Percentiles rank a stretch among this genome's conserved stretches.
Evolutionary conservation across 2,888 invertebrate species (phyloP).

Genomic region (Drosophila helvetica): DNA sequence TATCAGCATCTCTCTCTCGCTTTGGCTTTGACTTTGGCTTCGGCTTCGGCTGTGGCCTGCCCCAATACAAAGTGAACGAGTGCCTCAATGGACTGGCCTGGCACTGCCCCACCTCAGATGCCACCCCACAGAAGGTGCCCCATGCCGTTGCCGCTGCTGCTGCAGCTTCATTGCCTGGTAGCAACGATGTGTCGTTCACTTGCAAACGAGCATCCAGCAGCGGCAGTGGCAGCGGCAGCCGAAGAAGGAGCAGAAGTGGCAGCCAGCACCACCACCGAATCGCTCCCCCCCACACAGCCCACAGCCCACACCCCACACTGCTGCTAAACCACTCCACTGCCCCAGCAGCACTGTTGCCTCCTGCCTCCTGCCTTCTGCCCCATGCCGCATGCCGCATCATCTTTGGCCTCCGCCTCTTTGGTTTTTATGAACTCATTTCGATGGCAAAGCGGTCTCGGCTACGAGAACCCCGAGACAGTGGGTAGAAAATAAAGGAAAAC

Average conservation of each 20-base stretch:
- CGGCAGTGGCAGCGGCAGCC: slow-evolving; percentile 16
- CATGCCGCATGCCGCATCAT: slow-evolving; percentile 5
- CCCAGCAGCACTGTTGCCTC: background rate
- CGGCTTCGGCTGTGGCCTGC: slow-evolving; percentile 6
- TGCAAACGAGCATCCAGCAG: slow-evolving; percentile 43
- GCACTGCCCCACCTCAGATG: background rate
- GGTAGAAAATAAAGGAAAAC: background rate
- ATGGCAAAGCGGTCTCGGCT: slow-evolving; percentile 25
- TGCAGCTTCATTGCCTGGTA: slow-evolving; percentile 31
- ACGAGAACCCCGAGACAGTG: slow-evolving; percentile 51
- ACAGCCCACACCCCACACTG: background rate
- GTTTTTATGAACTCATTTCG: slow-evolving; percentile 69
- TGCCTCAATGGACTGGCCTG: slow-evolving; percentile 16
- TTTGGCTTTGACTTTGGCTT: slow-evolving; percentile 1
- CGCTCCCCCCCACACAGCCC: too few relatives aligned
- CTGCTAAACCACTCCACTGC: background rate
- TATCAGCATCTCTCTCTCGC: slow-evolving; percentile 41
- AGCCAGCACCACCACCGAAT: slow-evolving; percentile 26
- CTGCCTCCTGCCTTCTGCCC: background rate
- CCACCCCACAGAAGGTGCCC: slow-evolving; percentile 10
- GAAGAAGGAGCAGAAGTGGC: slow-evolving; percentile 11
- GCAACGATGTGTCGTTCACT: slow-evolving; percentile 45
- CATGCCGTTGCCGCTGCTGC: slow-evolving; percentile 9
- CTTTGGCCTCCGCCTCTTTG: slow-evolving; percentile 26
- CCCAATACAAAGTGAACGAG: slow-evolving; percentile 29